Conservation (phyloP, 1,140 invertebrate species). For the Nomia melanderi region DNA sequence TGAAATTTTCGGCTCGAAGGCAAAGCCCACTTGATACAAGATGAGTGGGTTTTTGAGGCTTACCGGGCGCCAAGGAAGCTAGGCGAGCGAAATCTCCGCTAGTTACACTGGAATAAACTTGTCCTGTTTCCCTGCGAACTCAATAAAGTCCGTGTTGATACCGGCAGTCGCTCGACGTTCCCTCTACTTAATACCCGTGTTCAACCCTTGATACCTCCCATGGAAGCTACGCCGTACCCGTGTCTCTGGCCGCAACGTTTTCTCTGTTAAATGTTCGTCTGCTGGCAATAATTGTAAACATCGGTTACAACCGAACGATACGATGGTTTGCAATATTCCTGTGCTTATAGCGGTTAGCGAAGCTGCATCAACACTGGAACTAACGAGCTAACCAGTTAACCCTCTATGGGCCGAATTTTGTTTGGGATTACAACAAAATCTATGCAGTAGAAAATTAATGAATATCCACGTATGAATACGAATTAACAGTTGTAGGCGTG, state of each 20-base stretch:
- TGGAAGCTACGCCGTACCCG: neutral
- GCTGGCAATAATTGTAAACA: too few relatives aligned
- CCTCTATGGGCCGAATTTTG: too few relatives aligned
- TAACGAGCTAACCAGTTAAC: too few relatives aligned
- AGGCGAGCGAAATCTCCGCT: neutral
- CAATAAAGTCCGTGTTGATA: neutral
- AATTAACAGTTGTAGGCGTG: too few relatives aligned
- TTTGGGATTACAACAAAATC: too few relatives aligned
- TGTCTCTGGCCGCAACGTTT: neutral
- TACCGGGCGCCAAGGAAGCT: neutral
- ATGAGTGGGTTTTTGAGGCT: neutral
- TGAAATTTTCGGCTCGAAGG: neutral
- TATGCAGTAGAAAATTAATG: too few relatives aligned
- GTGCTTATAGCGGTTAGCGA: too few relatives aligned
- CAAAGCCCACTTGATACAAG: neutral
- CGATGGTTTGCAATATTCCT: too few relatives aligned
- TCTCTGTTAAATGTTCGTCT: neutral
- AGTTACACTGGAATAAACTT: neutral
- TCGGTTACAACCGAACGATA: too few relatives aligned
- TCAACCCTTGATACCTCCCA: conserved; percentile 3
- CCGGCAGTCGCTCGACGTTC: neutral
- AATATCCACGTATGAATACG: too few relatives aligned
- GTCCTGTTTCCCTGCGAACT: neutral
- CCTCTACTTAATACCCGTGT: neutral
- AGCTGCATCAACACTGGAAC: too few relatives aligned